phyloP scores from a whole-genome alignment of 2,797 vertebrate genomes.

The Falco cherrug region DNA sequence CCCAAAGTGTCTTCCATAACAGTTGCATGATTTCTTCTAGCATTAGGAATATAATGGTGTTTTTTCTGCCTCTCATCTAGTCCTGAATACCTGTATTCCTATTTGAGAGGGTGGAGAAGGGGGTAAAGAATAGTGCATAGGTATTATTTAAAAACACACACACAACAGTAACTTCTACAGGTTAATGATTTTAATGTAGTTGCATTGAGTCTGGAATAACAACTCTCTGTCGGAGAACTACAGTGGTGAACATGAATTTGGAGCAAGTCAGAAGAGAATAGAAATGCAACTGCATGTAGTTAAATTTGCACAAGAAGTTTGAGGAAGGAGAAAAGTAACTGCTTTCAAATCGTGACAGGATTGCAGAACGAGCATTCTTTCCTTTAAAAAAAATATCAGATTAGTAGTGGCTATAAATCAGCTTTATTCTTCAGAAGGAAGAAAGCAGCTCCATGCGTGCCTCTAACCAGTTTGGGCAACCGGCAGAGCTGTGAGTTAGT shows the following conservation, averaged over 20 bases:
- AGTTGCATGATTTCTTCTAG: not conserved
- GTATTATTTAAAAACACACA: not conserved
- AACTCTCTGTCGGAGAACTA: not conserved
- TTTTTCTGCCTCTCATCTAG: not conserved
- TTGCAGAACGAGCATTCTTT: constrained; percentile 13
- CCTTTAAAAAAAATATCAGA: not conserved
- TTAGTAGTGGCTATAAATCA: not conserved
- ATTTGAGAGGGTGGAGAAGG: not conserved
- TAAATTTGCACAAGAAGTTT: not conserved
- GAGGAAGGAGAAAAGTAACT: not conserved
- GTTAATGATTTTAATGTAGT: not conserved
- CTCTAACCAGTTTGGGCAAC: not conserved
- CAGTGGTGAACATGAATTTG: not conserved
- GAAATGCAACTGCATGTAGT: not conserved
- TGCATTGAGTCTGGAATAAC: not conserved
- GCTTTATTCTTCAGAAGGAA: not conserved
- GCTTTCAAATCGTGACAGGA: not conserved
- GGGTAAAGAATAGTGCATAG: not conserved
- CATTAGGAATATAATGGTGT: not conserved
- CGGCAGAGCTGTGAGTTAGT: not conserved
- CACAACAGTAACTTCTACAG: not conserved
- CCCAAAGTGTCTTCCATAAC: not conserved
- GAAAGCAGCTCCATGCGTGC: not conserved
- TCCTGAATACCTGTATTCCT: not conserved
- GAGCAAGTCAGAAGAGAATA: not conserved